These are phyloP conservation scores for Coelopa pilipes DNA, from an alignment of 2,888 invertebrate genomes.

Conservation along the genomic window DNA sequence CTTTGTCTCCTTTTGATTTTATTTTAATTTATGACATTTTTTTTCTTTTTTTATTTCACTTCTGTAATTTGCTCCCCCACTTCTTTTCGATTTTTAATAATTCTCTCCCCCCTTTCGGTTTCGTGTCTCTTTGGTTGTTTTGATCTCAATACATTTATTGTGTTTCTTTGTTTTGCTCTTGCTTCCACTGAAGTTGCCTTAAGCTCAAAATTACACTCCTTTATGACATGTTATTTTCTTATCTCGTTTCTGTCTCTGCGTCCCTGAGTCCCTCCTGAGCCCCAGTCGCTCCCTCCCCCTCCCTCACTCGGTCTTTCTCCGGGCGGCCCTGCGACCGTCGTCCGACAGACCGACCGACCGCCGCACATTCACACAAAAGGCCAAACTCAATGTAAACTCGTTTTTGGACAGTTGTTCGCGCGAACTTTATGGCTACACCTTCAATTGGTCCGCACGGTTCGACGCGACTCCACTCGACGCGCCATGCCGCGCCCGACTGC, in stretches of 20 bases:
- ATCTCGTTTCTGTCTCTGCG: constrained; percentile 19
- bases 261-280: neutral
- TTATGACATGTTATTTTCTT: constrained; percentile 40
- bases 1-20: neutral
- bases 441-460: constrained; percentile 38
- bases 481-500: too few relatives aligned
- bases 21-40: constrained; percentile 8
- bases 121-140: too few relatives aligned
- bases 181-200: constrained; percentile 16
- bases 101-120: too few relatives aligned
- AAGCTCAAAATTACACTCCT: constrained; percentile 41
- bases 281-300: constrained; percentile 9
- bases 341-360: neutral
- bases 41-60: neutral
- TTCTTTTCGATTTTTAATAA: neutral
- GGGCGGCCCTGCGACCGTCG: neutral
- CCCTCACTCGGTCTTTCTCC: neutral
- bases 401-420: constrained; percentile 46
- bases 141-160: too few relatives aligned
- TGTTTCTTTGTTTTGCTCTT: too few relatives aligned
- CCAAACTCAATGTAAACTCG: constrained; percentile 24
- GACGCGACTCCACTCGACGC: too few relatives aligned
- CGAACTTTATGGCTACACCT: constrained; percentile 62
- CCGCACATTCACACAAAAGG: neutral
- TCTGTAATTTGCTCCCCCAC: neutral